phyloP scores from a whole-genome alignment of 1,140 invertebrate genomes.

The Pseudomyrmex cubaensis region DNA sequence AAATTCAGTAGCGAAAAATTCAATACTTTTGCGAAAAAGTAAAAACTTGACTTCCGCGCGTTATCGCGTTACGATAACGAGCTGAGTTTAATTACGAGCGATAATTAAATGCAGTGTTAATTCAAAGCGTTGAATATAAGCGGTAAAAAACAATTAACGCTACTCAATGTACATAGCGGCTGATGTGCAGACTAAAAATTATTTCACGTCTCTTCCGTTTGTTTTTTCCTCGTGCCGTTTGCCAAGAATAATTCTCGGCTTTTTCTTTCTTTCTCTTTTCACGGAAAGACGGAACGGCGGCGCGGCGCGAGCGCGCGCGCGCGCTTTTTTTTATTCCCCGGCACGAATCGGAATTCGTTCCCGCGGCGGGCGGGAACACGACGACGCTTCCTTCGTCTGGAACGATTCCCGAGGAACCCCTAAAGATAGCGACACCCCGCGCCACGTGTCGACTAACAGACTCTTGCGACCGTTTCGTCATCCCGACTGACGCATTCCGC shows the following conservation, averaged over 20 bases:
- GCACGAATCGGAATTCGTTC: slow-evolving; percentile 56
- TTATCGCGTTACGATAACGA: too few species aligned
- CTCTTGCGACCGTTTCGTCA: slow-evolving; percentile 49
- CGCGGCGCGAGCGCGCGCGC: background rate
- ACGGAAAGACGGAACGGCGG: slow-evolving; percentile 20
- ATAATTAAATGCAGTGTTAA: background rate
- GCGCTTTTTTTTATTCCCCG: slow-evolving; percentile 34
- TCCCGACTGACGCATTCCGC: slow-evolving; percentile 20
- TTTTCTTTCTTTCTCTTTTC: slow-evolving; percentile 15
- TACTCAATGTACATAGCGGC: background rate
- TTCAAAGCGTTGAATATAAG: background rate
- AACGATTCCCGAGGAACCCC: slow-evolving; percentile 36
- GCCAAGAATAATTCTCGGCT: background rate
- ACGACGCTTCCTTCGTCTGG: slow-evolving; percentile 44
- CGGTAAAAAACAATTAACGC: background rate
- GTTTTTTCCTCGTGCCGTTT: background rate
- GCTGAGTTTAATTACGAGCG: too few species aligned
- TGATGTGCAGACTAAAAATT: slow-evolving; percentile 6
- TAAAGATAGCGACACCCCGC: slow-evolving; percentile 53
- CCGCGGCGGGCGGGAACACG: slow-evolving; percentile 18
- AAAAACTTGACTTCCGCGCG: background rate
- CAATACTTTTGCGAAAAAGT: background rate
- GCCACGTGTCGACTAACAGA: slow-evolving; percentile 50
- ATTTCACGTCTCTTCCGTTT: background rate
- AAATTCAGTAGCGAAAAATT: background rate